phyloP scores from a whole-genome alignment of 2,888 invertebrate species.

The Pecten maximus region DNA sequence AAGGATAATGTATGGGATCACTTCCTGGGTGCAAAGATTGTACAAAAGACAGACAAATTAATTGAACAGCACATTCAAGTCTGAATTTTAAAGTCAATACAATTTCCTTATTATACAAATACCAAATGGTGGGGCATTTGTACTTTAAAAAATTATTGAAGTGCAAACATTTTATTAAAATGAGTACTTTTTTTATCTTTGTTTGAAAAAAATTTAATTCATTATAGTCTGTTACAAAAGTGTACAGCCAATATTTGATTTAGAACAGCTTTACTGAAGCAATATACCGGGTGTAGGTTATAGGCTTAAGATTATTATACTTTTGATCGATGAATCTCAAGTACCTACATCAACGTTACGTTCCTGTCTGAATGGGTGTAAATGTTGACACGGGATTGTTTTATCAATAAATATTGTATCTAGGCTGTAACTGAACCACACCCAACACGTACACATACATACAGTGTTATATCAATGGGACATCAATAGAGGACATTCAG shows the following conservation, averaged over 20 bases:
- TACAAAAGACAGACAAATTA: too few species aligned
- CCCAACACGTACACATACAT: background rate
- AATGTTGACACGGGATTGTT: background rate
- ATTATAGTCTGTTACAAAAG: background rate
- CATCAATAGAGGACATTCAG: background rate
- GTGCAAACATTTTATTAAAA: background rate
- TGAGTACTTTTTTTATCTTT: background rate
- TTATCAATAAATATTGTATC: background rate
- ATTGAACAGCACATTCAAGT: too few species aligned
- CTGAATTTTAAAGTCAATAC: too few species aligned
- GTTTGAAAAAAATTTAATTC: background rate
- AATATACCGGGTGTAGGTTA: background rate
- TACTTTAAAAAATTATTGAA: background rate
- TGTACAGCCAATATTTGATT: background rate
- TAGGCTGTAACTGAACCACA: background rate
- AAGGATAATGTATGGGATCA: too few species aligned
- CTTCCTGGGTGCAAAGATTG: too few species aligned
- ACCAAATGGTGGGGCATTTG: too few species aligned
- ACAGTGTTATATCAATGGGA: too few species aligned
- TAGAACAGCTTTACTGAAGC: background rate
- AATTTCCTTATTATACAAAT: too few species aligned
- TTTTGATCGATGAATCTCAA: background rate
- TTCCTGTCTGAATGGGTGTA: background rate
- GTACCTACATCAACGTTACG: background rate
- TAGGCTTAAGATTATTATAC: background rate